Evolutionary conservation across 2,797 vertebrate species (phyloP).

Genomic region (Bucorvus abyssinicus): DNA sequence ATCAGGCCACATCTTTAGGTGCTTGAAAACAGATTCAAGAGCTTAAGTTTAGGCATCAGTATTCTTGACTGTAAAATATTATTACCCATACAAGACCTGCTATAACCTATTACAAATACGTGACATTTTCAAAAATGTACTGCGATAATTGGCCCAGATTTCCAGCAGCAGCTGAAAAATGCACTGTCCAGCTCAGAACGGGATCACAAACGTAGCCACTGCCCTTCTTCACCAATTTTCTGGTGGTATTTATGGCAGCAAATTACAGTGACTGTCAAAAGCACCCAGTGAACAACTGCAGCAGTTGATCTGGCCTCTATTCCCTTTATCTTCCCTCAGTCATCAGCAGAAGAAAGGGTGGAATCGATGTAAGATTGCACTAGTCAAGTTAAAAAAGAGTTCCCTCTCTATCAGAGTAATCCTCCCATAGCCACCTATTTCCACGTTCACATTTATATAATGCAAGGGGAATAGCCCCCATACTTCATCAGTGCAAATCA

Average conservation of each 20-base stretch:
- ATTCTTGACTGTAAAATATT: constrained; percentile 44
- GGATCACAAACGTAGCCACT: not conserved
- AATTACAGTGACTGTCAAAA: not conserved
- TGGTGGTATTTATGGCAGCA: not conserved
- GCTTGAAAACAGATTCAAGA: constrained; percentile 56
- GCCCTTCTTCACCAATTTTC: not conserved
- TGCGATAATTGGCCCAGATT: constrained; percentile 38
- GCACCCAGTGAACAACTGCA: not conserved
- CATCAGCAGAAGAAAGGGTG: not conserved
- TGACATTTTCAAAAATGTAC: constrained; percentile 1
- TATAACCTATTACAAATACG: constrained; percentile 27
- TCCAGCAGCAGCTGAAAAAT: not conserved
- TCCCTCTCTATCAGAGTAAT: not conserved
- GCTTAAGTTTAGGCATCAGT: constrained; percentile 37
- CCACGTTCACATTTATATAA: not conserved
- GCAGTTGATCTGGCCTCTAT: not conserved
- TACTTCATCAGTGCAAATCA: not conserved
- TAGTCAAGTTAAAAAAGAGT: not conserved
- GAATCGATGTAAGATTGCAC: not conserved
- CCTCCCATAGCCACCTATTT: not conserved
- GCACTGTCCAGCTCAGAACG: not conserved
- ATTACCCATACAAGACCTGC: constrained; percentile 17
- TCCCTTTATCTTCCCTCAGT: not conserved
- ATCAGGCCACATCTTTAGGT: constrained; percentile 61
- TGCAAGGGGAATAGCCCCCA: not conserved